A percentile compares a stretch with the other conserved stretches of the same genome.
Evolutionary conservation across 2,888 invertebrate genomes (phyloP).

Genomic region (Brachylomia viminalis): DNA sequence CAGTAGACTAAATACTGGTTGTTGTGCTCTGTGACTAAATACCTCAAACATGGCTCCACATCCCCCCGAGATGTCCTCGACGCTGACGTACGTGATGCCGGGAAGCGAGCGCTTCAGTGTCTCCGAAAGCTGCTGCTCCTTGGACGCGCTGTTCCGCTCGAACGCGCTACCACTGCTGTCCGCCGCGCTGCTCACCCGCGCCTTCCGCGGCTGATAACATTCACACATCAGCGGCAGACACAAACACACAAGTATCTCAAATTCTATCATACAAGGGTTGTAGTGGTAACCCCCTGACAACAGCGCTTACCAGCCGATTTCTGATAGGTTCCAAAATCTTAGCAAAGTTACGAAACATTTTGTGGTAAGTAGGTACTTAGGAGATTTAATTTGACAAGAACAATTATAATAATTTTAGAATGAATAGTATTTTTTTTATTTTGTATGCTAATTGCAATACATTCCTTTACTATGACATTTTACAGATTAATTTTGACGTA

Average conservation of each 20-base stretch:
- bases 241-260: not conserved
- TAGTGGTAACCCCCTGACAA: not conserved
- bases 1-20: slow-evolving; percentile 76
- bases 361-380: too few species aligned
- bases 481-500: not conserved
- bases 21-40: too few species aligned
- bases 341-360: slow-evolving; percentile 83
- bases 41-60: slow-evolving; percentile 96
- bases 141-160: slow-evolving; percentile 80
- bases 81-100: slow-evolving; percentile 91
- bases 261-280: not conserved
- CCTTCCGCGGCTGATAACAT: slow-evolving; percentile 68
- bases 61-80: slow-evolving; percentile 94
- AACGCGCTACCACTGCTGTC: slow-evolving; percentile 73
- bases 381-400: not conserved
- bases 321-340: slow-evolving; percentile 80
- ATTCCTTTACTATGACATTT: slow-evolving; percentile 1
- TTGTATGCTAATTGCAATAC: not conserved
- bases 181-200: slow-evolving; percentile 57
- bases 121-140: slow-evolving; percentile 82
- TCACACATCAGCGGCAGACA: not conserved
- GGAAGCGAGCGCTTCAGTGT: slow-evolving; percentile 89
- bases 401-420: too few species aligned
- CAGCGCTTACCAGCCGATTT: slow-evolving; percentile 77
- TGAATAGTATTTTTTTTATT: not conserved